A percentile compares a stretch with the other conserved stretches of the same genome.
These are phyloP conservation scores for Epinephelus moara DNA, from an alignment of 2,113 vertebrate genomes.

Conservation along the genomic window DNA sequence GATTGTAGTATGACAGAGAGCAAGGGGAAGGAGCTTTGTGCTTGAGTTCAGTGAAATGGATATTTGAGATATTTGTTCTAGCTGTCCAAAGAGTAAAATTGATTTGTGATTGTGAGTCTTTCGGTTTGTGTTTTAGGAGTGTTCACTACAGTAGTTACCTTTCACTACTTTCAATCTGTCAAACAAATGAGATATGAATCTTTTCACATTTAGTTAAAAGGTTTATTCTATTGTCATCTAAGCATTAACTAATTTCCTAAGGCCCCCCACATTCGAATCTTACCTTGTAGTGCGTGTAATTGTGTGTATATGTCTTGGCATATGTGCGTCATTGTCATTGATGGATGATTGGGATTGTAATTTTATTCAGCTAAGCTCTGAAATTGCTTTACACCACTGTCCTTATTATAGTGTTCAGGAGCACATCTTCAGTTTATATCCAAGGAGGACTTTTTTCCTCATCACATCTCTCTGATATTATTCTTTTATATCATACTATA, in stretches of 20 bases:
- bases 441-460: background rate
- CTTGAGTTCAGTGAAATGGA: background rate
- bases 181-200: background rate
- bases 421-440: background rate
- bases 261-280: background rate
- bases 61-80: background rate
- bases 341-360: background rate
- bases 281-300: background rate
- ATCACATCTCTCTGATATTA: background rate
- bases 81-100: background rate
- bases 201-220: background rate
- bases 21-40: background rate
- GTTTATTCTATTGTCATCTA: background rate
- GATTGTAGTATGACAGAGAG: too few relatives aligned
- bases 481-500: background rate
- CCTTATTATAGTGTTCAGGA: slow-evolving; percentile 1
- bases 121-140: background rate
- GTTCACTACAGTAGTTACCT: background rate
- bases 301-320: too few relatives aligned
- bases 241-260: background rate
- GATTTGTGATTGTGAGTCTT: background rate
- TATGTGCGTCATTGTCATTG: background rate
- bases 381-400: background rate
- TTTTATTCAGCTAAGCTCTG: slow-evolving; percentile 9
- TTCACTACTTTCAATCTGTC: background rate